Conservation (phyloP, 2,797 vertebrate genomes). For the Premnoplex brunnescens region DNA sequence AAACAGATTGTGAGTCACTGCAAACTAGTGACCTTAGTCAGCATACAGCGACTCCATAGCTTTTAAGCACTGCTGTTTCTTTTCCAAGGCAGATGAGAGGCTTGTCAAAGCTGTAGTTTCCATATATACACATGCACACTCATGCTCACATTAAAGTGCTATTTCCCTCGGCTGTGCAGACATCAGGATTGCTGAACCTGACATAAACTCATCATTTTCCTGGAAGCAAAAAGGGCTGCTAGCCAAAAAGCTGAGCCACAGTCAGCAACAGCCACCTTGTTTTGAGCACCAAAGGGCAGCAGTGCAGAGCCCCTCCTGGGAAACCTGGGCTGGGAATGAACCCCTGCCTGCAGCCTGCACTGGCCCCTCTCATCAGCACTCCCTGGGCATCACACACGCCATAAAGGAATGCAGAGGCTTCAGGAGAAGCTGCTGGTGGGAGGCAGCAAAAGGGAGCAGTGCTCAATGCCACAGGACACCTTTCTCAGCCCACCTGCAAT, state of each 20-base stretch:
- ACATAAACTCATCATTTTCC: background rate
- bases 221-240: background rate
- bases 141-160: background rate
- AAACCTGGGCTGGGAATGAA: background rate
- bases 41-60: background rate
- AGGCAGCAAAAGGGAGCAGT: background rate
- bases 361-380: background rate
- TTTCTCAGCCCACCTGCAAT: background rate
- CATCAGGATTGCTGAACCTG: background rate
- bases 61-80: background rate
- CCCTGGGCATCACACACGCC: background rate
- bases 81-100: background rate
- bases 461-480: background rate
- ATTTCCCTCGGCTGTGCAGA: background rate
- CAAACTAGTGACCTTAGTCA: slow-evolving; percentile 5
- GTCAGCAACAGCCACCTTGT: background rate
- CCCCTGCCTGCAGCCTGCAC: background rate
- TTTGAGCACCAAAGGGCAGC: background rate
- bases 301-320: background rate
- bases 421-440: background rate
- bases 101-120: background rate
- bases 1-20: background rate
- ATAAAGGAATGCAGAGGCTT: background rate
- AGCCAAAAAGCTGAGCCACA: background rate
- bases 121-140: background rate